Evolutionary conservation across 2,888 invertebrate species (phyloP), one percentile per base, ranked within the genome.

Genomic region (Lepidochrysops patricia): DNA sequence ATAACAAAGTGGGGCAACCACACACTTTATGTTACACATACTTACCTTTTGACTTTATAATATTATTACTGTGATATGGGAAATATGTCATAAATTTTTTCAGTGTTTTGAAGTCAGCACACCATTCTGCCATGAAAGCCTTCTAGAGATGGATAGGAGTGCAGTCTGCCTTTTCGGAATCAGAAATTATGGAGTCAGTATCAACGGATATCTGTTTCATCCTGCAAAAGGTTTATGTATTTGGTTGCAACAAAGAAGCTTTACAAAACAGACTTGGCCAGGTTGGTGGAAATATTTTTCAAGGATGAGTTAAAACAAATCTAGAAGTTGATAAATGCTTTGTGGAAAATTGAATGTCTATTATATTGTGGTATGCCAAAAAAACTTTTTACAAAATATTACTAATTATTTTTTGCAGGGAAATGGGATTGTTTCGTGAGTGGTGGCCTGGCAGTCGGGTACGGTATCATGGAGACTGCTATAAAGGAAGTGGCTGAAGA

Each of bases 391-490:
- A 25, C 7, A 15, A 5, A 37, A 32, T 27, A 32, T 4, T 35
- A 43, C 19, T 2, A 19, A 29, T 62, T 29, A 19, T 52, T 13
- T 57, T 57, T 70, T 73, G 56, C 66, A 92, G 92, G 93, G 43
- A 96, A 96, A 84, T 95, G 97, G 94, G 98, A 98, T 80, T 97
- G 97, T 77, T 97, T 98, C 94, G 97, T 97, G 37, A 96, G 97
- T 67, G 98, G 98, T 58, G 98, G 98, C 2, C 80, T 98, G 57
- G 95, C 96, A 26, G 96, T 96, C 49, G 97, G 97, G 13, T 95
- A 94, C 82, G 95, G 95, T 52, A 94, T 97, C 63, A 87, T 94
- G 70, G 96, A 98, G 84, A 98, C 98, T 57, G 96, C 96, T 34
- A 92, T 95, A 68, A 98, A 98, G 79, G 98, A 98, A 81, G 97